Evolutionary conservation across 2,888 invertebrate genomes (phyloP).

Genomic region (Leptopterna dolabrata): DNA sequence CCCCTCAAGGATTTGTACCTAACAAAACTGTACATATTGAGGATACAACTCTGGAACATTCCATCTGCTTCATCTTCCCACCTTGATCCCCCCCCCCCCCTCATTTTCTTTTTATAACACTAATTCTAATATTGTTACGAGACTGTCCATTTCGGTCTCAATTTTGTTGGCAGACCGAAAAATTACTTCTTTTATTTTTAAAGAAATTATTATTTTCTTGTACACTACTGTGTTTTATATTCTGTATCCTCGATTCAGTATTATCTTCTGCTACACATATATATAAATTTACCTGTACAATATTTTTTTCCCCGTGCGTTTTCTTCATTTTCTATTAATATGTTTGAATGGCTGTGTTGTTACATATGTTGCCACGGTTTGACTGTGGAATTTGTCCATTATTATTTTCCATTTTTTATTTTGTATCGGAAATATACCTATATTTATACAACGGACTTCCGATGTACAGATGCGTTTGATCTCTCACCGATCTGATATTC

Average conservation of each 20-base stretch:
- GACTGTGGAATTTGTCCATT: neutral
- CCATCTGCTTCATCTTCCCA: neutral
- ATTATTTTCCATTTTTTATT: neutral
- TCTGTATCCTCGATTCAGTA: neutral
- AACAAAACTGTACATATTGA: neutral
- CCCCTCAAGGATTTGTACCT: too few species aligned
- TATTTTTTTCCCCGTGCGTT: neutral
- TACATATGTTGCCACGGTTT: conserved; percentile 17
- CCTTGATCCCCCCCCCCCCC: neutral
- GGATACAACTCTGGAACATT: neutral
- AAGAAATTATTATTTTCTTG: neutral
- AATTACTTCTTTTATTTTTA: neutral
- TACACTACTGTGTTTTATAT: neutral
- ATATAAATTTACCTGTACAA: neutral
- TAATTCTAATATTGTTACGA: neutral
- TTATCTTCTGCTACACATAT: neutral
- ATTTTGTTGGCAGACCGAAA: neutral
- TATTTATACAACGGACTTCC: conserved; percentile 30
- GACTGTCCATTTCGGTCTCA: neutral
- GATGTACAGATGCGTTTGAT: conserved; percentile 17
- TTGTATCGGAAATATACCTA: conserved; percentile 12
- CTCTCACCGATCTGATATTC: conserved; percentile 27
- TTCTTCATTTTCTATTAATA: neutral
- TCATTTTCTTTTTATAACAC: neutral
- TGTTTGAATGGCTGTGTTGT: conserved; percentile 21